Base-by-base conservation (phyloP, 2,797 vertebrate genomes). In the Myotis pilosus region DNA sequence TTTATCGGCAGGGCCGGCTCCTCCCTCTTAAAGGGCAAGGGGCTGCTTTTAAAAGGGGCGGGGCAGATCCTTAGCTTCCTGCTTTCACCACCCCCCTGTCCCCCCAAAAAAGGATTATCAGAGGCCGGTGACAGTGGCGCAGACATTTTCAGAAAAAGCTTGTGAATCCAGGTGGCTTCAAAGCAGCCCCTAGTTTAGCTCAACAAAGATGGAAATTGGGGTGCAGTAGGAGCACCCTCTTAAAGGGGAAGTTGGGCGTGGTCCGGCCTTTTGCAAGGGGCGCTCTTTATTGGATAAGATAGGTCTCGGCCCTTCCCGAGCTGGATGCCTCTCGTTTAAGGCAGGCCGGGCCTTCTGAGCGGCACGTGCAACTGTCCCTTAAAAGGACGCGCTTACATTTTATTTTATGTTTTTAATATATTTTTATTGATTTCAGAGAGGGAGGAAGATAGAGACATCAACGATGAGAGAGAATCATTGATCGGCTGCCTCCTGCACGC, bases 21-120 rank as follows among this genome's bases (percentile, higher is more conserved):
- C 94, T 8, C 87, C 94, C 62, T 69, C 53, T 97, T 97, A 96
- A 97, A 90, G 97, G 87, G 68, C 51, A 41, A 84, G 83, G 12
- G 8, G 10, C 6, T 20, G 17, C 11, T 22, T 41, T 78, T 69
- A 22, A 68, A 83, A 75, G 36, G 36, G 75, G 75, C 4, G 49
- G 69, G 87, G 84, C 25, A 3, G 53, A 66, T 17, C 69, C 9
- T 25, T 10, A 17, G 23, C 25, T 60, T 36, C 1, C 5, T 20
- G 11, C 10, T 49, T 60, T 51, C 28, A 6, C 0, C 1, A 3
- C 1, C 10, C 38, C 19, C 13, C 6, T 11, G 0, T 10, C 30
- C n/a, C 12, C 13, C 8, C 25, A 28, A 51, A 47, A 72, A 66
- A 15, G 13, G 66, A 5, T 71, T 74, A 0, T n/a, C 76, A 76